phyloP scores from a whole-genome alignment of 2,888 invertebrate species.

The Drosophila macrothrix region DNA sequence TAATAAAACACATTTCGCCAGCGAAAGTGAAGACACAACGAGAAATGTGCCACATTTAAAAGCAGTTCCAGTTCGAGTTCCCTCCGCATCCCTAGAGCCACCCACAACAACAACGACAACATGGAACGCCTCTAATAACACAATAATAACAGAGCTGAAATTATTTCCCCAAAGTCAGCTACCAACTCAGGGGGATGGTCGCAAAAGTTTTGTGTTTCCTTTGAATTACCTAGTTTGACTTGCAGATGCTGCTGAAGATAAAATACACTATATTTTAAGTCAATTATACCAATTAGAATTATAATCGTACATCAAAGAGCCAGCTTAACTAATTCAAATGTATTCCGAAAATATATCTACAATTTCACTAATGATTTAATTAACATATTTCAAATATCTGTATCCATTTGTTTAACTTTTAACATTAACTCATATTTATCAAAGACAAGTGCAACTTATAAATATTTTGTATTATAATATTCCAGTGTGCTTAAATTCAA shows the following conservation, averaged over 20 bases:
- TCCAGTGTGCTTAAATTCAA: not conserved
- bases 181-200: conserved; percentile 6
- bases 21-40: conserved; percentile 60
- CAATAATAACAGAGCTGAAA: conserved; percentile 50
- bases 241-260: not conserved
- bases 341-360: not conserved
- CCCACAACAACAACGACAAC: conserved; percentile 10
- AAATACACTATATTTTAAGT: conserved; percentile 3
- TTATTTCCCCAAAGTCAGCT: conserved; percentile 57
- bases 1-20: conserved; percentile 60
- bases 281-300: not conserved
- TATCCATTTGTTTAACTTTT: not conserved
- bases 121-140: conserved; percentile 57
- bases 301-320: not conserved
- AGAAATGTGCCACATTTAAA: conserved; percentile 54
- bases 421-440: not conserved
- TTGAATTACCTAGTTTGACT: conserved; percentile 20
- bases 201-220: conserved; percentile 13
- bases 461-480: not conserved
- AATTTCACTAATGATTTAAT: not conserved
- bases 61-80: conserved; percentile 27
- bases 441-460: not conserved
- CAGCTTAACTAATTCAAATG: not conserved
- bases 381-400: not conserved
- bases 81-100: conserved; percentile 8